A percentile compares a stretch with the other conserved stretches of the same genome.
Evolutionary conservation across 2,797 vertebrate species (phyloP).

Genomic region (Neopelma chrysocephalum): DNA sequence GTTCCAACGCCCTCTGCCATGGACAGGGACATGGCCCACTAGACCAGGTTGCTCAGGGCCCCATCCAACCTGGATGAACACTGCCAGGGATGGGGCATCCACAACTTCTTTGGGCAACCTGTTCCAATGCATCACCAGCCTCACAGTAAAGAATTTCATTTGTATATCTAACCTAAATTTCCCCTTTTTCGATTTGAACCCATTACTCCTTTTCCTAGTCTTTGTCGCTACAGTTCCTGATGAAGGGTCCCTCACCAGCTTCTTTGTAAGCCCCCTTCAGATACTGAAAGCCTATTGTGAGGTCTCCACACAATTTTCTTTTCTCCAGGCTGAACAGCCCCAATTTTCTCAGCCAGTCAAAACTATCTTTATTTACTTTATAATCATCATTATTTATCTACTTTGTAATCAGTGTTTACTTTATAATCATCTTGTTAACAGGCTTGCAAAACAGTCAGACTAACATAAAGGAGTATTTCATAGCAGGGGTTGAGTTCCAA

Average conservation of each 20-base stretch:
- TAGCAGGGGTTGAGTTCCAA: background rate
- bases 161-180: background rate
- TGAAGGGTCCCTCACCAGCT: background rate
- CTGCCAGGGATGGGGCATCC: no score
- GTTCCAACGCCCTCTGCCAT: background rate
- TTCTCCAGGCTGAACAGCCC: background rate
- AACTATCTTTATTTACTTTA: background rate
- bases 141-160: background rate
- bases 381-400: background rate
- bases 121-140: background rate
- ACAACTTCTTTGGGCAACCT: background rate
- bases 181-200: background rate
- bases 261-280: background rate
- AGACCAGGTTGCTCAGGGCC: background rate
- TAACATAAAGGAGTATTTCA: background rate
- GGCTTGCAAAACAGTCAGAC: background rate
- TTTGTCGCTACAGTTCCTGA: background rate
- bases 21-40: background rate
- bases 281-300: background rate
- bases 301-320: background rate
- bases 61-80: background rate
- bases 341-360: background rate
- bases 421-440: background rate
- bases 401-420: background rate
- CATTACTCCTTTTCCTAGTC: background rate